phyloP scores from a whole-genome alignment of 2,113 vertebrate species.

The Catagonus wagneri region DNA sequence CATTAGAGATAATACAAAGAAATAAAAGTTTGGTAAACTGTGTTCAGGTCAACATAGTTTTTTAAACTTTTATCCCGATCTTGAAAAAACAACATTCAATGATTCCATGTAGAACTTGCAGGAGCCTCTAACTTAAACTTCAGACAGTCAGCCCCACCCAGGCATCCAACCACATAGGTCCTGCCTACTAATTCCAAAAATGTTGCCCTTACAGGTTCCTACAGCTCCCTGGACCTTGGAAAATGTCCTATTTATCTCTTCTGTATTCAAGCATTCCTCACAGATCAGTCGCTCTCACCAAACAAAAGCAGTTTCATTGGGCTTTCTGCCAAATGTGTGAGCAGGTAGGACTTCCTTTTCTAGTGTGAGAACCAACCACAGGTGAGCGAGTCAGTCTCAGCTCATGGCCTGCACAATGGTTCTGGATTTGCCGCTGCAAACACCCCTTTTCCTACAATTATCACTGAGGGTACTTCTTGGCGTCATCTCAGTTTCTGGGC shows the following conservation, averaged over 20 bases:
- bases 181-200: constrained; percentile 60
- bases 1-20: background rate
- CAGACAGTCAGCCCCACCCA: background rate
- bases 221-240: constrained; percentile 27
- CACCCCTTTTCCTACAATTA: constrained; percentile 75
- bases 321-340: constrained; percentile 73
- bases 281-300: constrained; percentile 64
- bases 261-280: constrained; percentile 72
- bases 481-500: constrained; percentile 55
- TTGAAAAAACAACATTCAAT: constrained; percentile 7
- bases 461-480: background rate
- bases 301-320: constrained; percentile 79
- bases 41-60: background rate
- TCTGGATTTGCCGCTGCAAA: constrained; percentile 67
- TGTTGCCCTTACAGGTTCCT: background rate
- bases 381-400: constrained; percentile 46
- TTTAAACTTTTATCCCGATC: background rate
- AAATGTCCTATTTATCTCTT: background rate
- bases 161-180: background rate
- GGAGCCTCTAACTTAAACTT: background rate
- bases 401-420: constrained; percentile 28
- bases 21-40: background rate
- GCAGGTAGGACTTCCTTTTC: constrained; percentile 69
- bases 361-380: constrained; percentile 71
- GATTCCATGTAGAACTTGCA: background rate